These are phyloP conservation scores for Adrianichthys oophorus DNA, from an alignment of 2,797 vertebrate genomes.

Conservation along the genomic window DNA sequence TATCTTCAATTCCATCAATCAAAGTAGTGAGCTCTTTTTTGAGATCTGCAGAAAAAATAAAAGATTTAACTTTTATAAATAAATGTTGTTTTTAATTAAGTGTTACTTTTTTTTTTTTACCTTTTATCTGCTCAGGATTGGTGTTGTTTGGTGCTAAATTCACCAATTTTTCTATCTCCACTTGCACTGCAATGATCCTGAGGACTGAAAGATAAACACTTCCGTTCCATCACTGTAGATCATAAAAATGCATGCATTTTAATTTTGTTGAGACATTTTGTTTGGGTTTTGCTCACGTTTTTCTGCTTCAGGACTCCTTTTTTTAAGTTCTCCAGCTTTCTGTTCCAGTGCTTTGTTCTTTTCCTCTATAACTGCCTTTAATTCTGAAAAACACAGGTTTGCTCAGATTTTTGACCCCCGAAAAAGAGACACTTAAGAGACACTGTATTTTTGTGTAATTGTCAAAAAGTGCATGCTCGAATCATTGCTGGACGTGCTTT, in stretches of 20 bases:
- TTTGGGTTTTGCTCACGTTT: constrained; percentile 26
- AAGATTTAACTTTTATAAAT: neutral
- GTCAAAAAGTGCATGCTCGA: no score
- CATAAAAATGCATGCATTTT: neutral
- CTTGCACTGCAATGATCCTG: constrained; percentile 42
- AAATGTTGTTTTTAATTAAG: neutral
- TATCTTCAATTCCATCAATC: constrained; percentile 30
- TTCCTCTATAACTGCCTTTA: constrained; percentile 27
- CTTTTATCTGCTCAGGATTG: constrained; percentile 3
- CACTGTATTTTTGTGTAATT: no score
- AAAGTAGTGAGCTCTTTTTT: neutral
- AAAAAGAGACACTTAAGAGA: no score
- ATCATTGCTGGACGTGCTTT: no score
- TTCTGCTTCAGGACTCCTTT: constrained; percentile 29
- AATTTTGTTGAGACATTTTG: neutral
- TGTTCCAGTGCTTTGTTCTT: constrained; percentile 22
- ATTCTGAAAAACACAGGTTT: constrained; percentile 27
- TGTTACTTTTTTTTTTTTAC: constrained; percentile 19
- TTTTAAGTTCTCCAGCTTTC: constrained; percentile 32
- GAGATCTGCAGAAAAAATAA: constrained; percentile 6
- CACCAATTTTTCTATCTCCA: constrained; percentile 27
- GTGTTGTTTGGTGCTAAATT: constrained; percentile 18
- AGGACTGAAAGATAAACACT: constrained; percentile 40
- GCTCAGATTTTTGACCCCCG: neutral
- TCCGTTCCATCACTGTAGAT: neutral